phyloP scores from a whole-genome alignment of 1,140 invertebrate species.

The Rhopalosiphum maidis region DNA sequence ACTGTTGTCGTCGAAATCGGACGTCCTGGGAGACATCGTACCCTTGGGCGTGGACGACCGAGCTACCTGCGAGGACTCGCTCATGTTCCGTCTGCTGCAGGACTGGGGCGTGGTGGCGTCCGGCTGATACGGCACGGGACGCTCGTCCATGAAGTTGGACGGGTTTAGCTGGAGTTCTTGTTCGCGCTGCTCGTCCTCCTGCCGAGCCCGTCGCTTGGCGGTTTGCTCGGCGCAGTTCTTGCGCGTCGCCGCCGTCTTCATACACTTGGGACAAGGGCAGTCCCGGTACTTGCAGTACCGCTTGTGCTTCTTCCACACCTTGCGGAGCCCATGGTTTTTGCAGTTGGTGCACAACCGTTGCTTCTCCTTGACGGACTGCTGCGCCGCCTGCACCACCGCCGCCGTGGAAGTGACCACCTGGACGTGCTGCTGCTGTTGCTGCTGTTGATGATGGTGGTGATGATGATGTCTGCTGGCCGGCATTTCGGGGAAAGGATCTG shows the following conservation, averaged over 20 bases:
- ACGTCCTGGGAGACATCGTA: not conserved
- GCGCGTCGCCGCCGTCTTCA: slow-evolving; percentile 51
- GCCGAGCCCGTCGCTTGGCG: slow-evolving; percentile 36
- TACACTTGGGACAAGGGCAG: slow-evolving; percentile 42
- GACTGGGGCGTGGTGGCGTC: not conserved
- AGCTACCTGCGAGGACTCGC: slow-evolving; percentile 1
- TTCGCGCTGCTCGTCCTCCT: slow-evolving; percentile 54
- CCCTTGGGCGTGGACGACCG: not conserved
- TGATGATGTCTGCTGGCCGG: not conserved
- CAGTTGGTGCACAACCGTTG: slow-evolving; percentile 50
- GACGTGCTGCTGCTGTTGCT: slow-evolving; percentile 15
- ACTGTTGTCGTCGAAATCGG: slow-evolving; percentile 43
- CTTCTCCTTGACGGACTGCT: slow-evolving; percentile 25
- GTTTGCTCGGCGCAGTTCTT: slow-evolving; percentile 54
- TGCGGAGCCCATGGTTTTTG: slow-evolving; percentile 36
- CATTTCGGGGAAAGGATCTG: not conserved
- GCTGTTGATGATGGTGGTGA: not conserved
- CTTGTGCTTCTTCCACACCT: slow-evolving; percentile 55
- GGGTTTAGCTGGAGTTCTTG: slow-evolving; percentile 49
- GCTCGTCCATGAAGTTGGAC: slow-evolving; percentile 28
- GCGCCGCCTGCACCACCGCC: not conserved
- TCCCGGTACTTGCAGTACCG: slow-evolving; percentile 50
- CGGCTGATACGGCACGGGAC: slow-evolving; percentile 23
- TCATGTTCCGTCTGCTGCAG: not conserved
- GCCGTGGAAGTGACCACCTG: not conserved